Evolutionary conservation across 2,888 invertebrate species (phyloP).

Genomic region (Sphaeridia pumilis): DNA sequence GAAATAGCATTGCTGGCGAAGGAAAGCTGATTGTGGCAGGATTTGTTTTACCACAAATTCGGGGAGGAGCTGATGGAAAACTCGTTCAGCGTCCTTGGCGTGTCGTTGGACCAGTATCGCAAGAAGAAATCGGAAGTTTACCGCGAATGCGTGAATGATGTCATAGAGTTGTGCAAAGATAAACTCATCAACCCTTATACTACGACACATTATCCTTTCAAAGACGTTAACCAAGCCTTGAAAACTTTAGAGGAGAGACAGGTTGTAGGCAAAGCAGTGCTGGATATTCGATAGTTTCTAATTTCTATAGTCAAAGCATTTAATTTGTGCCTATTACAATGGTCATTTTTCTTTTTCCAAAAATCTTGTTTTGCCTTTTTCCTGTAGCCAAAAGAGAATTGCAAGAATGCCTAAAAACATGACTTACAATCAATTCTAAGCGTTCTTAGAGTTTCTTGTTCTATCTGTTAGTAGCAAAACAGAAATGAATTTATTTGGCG

Average conservation of each 20-base stretch:
- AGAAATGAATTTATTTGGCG: too few relatives aligned
- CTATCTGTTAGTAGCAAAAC: too few relatives aligned
- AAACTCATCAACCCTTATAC: slow-evolving; percentile 49
- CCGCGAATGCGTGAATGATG: slow-evolving; percentile 47
- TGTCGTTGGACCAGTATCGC: slow-evolving; percentile 45
- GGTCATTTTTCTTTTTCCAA: too few relatives aligned
- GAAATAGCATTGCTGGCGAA: slow-evolving; percentile 46
- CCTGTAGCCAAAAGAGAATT: too few relatives aligned
- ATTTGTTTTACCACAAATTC: slow-evolving; percentile 45
- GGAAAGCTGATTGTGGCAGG: slow-evolving; percentile 46
- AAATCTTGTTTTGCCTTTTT: too few relatives aligned
- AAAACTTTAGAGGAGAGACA: slow-evolving; percentile 47
- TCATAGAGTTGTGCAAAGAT: slow-evolving; percentile 51
- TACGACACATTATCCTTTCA: slow-evolving; percentile 46
- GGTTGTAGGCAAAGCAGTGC: slow-evolving; percentile 51
- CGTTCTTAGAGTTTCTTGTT: too few relatives aligned
- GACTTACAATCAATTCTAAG: too few relatives aligned
- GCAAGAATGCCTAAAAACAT: too few relatives aligned
- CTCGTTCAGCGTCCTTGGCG: slow-evolving; percentile 44
- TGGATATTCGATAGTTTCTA: slow-evolving; percentile 32
- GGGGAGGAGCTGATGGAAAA: slow-evolving; percentile 36
- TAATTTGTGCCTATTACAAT: too few relatives aligned
- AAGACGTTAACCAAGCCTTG: slow-evolving; percentile 51
- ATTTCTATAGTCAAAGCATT: too few relatives aligned
- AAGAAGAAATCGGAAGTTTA: slow-evolving; percentile 47